A percentile compares a stretch with the other conserved stretches of the same genome.
Conservation (phyloP, 1,140 invertebrate species). For the Drosophila jambulina region DNA sequence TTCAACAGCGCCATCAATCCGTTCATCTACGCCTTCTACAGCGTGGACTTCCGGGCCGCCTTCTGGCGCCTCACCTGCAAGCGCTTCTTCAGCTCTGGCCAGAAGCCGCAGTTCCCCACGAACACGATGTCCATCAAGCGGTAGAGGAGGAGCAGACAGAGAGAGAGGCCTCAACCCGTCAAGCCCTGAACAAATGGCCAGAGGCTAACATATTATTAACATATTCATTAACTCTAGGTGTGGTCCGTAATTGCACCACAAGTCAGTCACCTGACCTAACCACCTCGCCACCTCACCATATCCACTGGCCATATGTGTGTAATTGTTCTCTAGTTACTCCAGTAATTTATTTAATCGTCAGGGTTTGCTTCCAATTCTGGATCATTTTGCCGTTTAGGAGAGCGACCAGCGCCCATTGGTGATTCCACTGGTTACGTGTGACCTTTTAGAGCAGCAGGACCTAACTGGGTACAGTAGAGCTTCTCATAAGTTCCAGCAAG, state of each 20-base stretch:
- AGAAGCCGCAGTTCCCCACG: conserved; percentile 79
- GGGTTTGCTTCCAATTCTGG: conserved; percentile 43
- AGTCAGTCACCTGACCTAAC: conserved; percentile 28
- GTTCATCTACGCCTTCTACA: conserved; percentile 96
- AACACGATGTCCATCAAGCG: conserved; percentile 84
- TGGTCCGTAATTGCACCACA: conserved; percentile 53
- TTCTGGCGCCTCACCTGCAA: conserved; percentile 92
- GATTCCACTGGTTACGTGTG: conserved; percentile 32
- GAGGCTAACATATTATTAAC: conserved; percentile 53
- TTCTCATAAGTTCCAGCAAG: background rate
- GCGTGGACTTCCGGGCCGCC: conserved; percentile 92
- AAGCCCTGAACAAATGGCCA: conserved; percentile 28
- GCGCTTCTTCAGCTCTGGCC: conserved; percentile 84
- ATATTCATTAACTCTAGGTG: conserved; percentile 59
- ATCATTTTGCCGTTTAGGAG: conserved; percentile 33
- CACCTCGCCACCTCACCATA: background rate
- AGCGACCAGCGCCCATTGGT: conserved; percentile 17
- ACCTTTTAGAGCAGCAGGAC: conserved; percentile 2
- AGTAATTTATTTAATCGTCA: conserved; percentile 45
- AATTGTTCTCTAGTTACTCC: conserved; percentile 50
- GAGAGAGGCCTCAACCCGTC: background rate
- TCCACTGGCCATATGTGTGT: conserved; percentile 20
- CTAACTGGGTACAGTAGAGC: conserved; percentile 1
- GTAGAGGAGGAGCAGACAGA: conserved; percentile 40
- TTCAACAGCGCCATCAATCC: conserved; percentile 96